These are phyloP conservation scores for Clavelina lepadiformis DNA, from an alignment of 23 tunicate species.

Conservation along the genomic window DNA sequence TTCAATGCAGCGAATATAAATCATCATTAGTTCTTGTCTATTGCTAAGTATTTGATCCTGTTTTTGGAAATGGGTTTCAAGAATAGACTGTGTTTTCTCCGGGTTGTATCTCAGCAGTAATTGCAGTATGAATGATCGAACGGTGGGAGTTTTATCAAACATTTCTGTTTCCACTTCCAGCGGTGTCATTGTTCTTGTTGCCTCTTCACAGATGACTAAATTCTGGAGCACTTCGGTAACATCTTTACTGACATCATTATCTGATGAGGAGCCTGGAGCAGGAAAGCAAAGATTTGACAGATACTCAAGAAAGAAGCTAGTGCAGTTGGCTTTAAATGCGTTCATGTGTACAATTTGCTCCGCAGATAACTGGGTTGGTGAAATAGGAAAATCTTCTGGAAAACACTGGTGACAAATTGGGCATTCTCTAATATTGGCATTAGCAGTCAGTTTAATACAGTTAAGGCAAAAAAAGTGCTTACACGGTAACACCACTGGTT, in stretches of 20 bases:
- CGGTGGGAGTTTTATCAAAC: constrained; percentile 53
- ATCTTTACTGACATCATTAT: neutral
- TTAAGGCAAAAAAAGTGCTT: constrained; percentile 27
- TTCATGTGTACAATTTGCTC: constrained; percentile 17
- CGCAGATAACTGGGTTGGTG: constrained; percentile 2
- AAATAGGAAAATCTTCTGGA: constrained; percentile 26
- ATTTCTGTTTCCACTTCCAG: constrained; percentile 8
- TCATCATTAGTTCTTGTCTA: constrained; percentile 29
- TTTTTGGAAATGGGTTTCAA: constrained; percentile 34
- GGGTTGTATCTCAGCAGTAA: constrained; percentile 26
- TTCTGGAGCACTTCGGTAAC: constrained; percentile 17
- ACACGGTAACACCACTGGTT: constrained; percentile 63
- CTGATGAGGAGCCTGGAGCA: neutral
- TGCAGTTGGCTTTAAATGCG: constrained; percentile 27
- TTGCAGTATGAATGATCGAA: constrained; percentile 42
- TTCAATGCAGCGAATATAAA: constrained; percentile 31
- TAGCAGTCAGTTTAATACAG: constrained; percentile 13
- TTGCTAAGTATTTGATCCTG: constrained; percentile 14
- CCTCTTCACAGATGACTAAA: constrained; percentile 24
- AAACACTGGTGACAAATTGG: constrained; percentile 30
- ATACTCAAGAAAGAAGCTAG: constrained; percentile 53
- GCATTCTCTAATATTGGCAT: constrained; percentile 9
- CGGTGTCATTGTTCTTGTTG: constrained; percentile 23
- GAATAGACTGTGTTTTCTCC: neutral
- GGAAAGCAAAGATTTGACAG: constrained; percentile 48